Conservation (phyloP, 1,140 invertebrate genomes). For the Macrosteles quadrilineatus region DNA sequence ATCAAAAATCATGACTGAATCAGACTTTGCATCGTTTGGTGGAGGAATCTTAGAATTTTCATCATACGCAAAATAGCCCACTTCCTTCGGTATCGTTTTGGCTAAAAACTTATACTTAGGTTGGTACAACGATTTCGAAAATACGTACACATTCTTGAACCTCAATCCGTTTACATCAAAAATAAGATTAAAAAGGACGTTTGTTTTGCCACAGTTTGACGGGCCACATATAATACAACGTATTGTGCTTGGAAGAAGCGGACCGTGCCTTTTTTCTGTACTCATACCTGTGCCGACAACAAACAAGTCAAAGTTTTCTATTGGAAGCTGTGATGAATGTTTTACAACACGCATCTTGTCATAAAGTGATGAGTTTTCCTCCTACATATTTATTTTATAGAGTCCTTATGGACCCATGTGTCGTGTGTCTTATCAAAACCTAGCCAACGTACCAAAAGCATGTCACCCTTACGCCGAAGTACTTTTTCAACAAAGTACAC, state of each 20-base stretch:
- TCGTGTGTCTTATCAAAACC: not conserved
- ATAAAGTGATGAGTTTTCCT: no score
- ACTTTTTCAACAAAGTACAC: not conserved
- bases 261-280: conserved; percentile 36
- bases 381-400: no score
- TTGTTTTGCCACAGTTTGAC: conserved; percentile 49
- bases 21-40: conserved; percentile 36
- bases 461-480: not conserved
- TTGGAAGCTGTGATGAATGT: no score
- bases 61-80: conserved; percentile 42
- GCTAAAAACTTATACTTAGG: conserved; percentile 46
- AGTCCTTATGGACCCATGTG: not conserved
- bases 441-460: not conserved
- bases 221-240: conserved; percentile 44
- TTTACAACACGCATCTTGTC: no score
- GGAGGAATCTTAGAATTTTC: conserved; percentile 43
- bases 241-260: conserved; percentile 39
- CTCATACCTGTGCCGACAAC: no score
- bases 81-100: conserved; percentile 38
- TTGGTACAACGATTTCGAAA: conserved; percentile 49
- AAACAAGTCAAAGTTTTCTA: no score
- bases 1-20: conserved; percentile 49
- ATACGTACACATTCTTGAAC: conserved; percentile 50
- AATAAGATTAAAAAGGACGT: conserved; percentile 45
- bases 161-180: conserved; percentile 44